Conservation (phyloP, 92 coral and sea anemone genomes). For the Epizoanthus scotinus region DNA sequence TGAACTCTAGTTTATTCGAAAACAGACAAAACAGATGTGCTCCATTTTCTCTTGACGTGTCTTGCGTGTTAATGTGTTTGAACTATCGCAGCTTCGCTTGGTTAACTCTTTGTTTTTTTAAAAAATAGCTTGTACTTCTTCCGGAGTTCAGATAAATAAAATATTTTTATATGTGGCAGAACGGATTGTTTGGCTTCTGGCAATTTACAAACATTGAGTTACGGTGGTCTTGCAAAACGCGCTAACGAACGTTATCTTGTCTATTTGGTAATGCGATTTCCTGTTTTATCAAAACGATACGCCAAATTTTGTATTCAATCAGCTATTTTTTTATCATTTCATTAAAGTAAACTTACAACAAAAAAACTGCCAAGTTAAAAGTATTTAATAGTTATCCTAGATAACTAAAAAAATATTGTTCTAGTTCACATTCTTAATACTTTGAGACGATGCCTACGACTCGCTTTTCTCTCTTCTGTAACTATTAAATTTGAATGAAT, state of each 20-base stretch:
- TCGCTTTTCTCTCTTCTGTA: background rate
- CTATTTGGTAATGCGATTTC: background rate
- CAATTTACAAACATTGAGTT: background rate
- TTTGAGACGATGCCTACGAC: background rate
- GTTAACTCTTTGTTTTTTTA: background rate
- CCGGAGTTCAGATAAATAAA: slow-evolving; percentile 4
- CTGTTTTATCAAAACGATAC: too few species aligned
- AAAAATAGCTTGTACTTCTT: slow-evolving; percentile 1
- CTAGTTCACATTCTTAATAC: background rate
- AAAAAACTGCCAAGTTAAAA: too few species aligned
- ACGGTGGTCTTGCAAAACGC: background rate
- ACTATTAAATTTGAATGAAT: background rate
- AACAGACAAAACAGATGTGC: background rate
- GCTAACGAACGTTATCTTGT: background rate
- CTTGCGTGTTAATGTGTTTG: background rate
- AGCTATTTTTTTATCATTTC: background rate
- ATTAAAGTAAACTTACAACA: background rate
- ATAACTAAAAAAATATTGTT: background rate
- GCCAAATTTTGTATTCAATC: background rate
- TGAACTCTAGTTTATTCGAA: background rate
- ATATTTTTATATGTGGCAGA: background rate
- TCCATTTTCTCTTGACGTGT: background rate
- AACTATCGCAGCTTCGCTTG: background rate
- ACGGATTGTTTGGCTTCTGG: background rate
- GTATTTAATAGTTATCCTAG: too few species aligned